Conservation (phyloP, 1,140 invertebrate genomes). For the Ips nitidus region DNA sequence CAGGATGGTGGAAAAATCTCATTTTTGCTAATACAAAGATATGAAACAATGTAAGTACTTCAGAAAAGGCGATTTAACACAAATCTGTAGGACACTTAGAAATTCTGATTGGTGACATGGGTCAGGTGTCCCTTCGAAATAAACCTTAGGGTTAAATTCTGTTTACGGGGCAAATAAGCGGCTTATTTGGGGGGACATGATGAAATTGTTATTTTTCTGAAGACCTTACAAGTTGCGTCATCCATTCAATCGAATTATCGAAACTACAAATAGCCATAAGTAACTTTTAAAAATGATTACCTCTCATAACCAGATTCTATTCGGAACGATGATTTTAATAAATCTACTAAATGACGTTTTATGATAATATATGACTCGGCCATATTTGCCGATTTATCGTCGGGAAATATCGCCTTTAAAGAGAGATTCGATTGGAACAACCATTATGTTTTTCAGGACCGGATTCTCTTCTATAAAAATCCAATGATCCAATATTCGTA, state of each 20-base stretch:
- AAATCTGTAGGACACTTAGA: no score
- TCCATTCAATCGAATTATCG: slow-evolving; percentile 23
- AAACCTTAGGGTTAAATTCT: no score
- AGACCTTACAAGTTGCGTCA: no score
- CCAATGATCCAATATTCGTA: background rate
- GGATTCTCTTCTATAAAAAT: background rate
- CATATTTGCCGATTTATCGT: slow-evolving; percentile 44
- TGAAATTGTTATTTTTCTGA: no score
- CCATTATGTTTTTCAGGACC: slow-evolving; percentile 14
- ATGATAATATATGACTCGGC: slow-evolving; percentile 46
- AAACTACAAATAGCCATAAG: slow-evolving; percentile 42
- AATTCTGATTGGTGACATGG: no score
- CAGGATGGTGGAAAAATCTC: no score
- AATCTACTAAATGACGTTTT: slow-evolving; percentile 49
- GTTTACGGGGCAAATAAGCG: no score
- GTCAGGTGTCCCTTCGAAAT: no score
- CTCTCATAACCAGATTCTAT: slow-evolving; percentile 43
- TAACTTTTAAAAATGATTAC: slow-evolving; percentile 46
- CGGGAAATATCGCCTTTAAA: slow-evolving; percentile 25
- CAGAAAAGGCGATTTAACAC: no score
- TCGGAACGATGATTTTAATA: slow-evolving; percentile 45
- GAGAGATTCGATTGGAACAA: slow-evolving; percentile 23
- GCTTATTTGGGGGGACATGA: no score
- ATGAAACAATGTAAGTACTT: no score
- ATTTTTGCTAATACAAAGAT: no score